Percentiles rank a stretch among this genome's conserved stretches.
Evolutionary conservation across 2,888 invertebrate species (phyloP).

Genomic region (Corythucha ciliata): DNA sequence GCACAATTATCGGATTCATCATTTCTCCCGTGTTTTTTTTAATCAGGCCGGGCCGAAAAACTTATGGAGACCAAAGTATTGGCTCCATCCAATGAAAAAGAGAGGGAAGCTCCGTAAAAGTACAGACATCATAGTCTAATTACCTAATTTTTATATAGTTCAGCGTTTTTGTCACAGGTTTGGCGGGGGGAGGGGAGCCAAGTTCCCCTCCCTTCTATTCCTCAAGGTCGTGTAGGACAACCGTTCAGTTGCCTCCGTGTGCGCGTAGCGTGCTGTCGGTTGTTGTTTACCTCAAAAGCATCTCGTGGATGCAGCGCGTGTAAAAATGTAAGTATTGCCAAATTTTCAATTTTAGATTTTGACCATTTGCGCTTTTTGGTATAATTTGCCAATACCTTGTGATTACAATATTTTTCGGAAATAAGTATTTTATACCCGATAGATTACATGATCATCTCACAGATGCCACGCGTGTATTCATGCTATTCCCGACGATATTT

Average conservation of each 20-base stretch:
- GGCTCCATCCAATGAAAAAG: no score
- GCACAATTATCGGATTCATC: no score
- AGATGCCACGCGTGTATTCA: constrained; percentile 22
- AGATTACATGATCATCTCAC: constrained; percentile 21
- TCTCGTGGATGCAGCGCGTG: constrained; percentile 18
- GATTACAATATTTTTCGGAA: constrained; percentile 24
- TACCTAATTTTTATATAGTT: no score
- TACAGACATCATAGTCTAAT: no score
- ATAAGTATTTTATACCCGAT: constrained; percentile 20
- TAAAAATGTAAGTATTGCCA: constrained; percentile 22
- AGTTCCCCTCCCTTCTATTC: no score
- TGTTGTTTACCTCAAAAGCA: constrained; percentile 13
- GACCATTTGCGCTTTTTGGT: constrained; percentile 19
- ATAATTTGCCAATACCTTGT: constrained; percentile 21
- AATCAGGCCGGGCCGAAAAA: no score
- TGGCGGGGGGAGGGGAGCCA: no score
- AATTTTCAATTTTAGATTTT: constrained; percentile 19
- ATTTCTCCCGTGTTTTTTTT: no score
- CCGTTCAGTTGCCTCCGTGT: constrained; percentile 19
- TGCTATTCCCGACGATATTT: constrained; percentile 18
- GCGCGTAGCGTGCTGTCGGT: constrained; percentile 16
- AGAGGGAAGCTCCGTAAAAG: no score
- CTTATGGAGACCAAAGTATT: no score
- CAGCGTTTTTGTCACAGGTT: no score
- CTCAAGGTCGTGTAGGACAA: constrained; percentile 19